phyloP scores from a whole-genome alignment of 2,113 vertebrate species.

The Trichomycterus rosablanca region DNA sequence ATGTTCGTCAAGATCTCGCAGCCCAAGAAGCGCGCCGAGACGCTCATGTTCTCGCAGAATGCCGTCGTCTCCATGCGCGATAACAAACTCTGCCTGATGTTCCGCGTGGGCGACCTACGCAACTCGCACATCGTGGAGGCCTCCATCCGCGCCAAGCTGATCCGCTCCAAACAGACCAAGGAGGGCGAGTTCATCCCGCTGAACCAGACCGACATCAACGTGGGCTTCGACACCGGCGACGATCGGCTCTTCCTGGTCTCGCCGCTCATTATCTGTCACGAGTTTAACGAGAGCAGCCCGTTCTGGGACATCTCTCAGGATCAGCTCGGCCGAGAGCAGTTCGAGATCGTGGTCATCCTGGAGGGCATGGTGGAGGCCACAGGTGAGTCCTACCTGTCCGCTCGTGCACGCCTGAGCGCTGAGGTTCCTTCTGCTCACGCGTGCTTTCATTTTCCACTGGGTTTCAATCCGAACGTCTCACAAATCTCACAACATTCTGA shows the following conservation, averaged over 20 bases:
- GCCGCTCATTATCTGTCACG: conserved; percentile 81
- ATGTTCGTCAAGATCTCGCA: conserved; percentile 90
- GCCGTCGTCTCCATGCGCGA: conserved; percentile 78
- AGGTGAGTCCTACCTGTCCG: conserved; percentile 63
- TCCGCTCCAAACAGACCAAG: conserved; percentile 81
- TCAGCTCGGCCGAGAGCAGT: conserved; percentile 74
- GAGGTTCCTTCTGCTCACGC: no score
- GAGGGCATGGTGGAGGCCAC: conserved; percentile 88
- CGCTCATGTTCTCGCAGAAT: conserved; percentile 81
- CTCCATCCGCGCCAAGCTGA: conserved; percentile 82
- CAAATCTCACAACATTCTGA: no score
- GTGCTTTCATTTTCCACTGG: no score
- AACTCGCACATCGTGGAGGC: conserved; percentile 86
- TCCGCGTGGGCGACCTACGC: conserved; percentile 80
- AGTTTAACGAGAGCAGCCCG: conserved; percentile 77
- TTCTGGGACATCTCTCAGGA: conserved; percentile 80
- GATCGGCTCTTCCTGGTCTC: conserved; percentile 84
- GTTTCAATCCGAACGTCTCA: no score
- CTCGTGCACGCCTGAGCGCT: no score
- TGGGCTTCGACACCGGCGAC: conserved; percentile 81
- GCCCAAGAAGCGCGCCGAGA: conserved; percentile 82
- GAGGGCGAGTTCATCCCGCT: conserved; percentile 85
- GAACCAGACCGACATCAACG: conserved; percentile 82
- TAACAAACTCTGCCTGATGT: conserved; percentile 80
- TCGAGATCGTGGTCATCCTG: conserved; percentile 82